phyloP scores from a whole-genome alignment of 2,888 invertebrate species.

The Trisateles emortualis region DNA sequence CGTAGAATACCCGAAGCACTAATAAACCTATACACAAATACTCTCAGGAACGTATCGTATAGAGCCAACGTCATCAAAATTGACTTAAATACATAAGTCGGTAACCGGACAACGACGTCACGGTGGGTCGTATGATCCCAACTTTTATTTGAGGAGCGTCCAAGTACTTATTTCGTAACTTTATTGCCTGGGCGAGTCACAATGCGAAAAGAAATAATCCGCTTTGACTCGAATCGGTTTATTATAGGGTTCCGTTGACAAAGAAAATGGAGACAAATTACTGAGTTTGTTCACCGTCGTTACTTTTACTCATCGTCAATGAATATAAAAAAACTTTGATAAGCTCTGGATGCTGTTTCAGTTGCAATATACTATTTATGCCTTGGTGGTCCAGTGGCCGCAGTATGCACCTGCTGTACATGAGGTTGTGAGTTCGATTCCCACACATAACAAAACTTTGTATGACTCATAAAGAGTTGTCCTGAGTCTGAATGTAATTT shows the following conservation, averaged over 20 bases:
- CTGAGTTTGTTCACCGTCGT: too few species aligned
- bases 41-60: too few species aligned
- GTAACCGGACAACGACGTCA: not conserved
- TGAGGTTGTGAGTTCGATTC: too few species aligned
- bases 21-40: too few species aligned
- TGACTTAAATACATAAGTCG: not conserved
- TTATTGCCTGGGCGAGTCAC: slow-evolving; percentile 34
- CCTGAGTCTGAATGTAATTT: too few species aligned
- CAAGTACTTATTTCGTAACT: slow-evolving; percentile 27
- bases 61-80: slow-evolving; percentile 2
- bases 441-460: too few species aligned
- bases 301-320: too few species aligned
- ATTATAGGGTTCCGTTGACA: slow-evolving; percentile 7
- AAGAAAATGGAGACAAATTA: not conserved
- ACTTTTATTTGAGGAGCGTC: slow-evolving; percentile 20
- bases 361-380: too few species aligned
- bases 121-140: not conserved
- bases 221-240: slow-evolving; percentile 17
- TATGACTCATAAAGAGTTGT: too few species aligned
- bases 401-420: too few species aligned
- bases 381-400: too few species aligned
- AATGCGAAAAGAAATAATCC: slow-evolving; percentile 30
- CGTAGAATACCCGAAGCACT: too few species aligned
- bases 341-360: not conserved
- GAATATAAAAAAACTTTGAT: not conserved